These are phyloP conservation scores for Dusona sp. DNA, from an alignment of 2,888 invertebrate species.

Conservation along the genomic window DNA sequence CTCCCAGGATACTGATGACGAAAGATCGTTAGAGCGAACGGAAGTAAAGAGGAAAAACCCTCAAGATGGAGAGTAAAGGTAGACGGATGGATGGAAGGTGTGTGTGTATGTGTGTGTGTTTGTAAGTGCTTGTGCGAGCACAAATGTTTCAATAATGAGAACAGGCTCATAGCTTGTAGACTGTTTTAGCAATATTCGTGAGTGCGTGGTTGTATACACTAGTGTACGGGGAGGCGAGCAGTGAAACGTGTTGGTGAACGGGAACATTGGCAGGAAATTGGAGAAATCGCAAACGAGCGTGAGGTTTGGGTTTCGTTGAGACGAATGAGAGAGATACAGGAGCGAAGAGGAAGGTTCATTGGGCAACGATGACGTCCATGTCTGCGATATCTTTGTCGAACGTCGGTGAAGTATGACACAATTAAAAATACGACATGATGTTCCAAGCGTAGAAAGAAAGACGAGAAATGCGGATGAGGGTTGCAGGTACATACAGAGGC, in stretches of 20 bases:
- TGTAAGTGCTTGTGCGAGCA: neutral
- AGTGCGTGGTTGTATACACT: neutral
- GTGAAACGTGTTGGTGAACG: constrained; percentile 43
- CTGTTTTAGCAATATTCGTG: neutral
- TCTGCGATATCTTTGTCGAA: constrained; percentile 41
- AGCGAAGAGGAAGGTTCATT: constrained; percentile 42
- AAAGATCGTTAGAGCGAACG: constrained; percentile 57
- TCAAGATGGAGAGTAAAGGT: constrained; percentile 1
- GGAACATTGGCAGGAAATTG: constrained; percentile 62
- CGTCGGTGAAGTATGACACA: constrained; percentile 52
- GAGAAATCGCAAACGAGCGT: constrained; percentile 57
- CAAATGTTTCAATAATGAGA: constrained; percentile 49
- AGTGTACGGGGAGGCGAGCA: constrained; percentile 22
- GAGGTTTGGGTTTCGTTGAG: constrained; percentile 10
- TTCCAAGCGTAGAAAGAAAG: constrained; percentile 32
- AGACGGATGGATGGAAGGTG: neutral
- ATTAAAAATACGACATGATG: constrained; percentile 62
- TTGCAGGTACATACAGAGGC: neutral
- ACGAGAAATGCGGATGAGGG: constrained; percentile 30
- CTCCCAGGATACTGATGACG: constrained; percentile 33
- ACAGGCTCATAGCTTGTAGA: neutral
- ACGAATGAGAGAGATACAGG: neutral
- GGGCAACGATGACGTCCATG: constrained; percentile 40
- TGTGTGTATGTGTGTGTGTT: neutral
- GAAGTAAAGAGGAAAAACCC: constrained; percentile 35